Evolutionary conservation across 2,113 vertebrate genomes (phyloP), one percentile per base, ranked within the genome.

Genomic region (Albula goreensis): DNA sequence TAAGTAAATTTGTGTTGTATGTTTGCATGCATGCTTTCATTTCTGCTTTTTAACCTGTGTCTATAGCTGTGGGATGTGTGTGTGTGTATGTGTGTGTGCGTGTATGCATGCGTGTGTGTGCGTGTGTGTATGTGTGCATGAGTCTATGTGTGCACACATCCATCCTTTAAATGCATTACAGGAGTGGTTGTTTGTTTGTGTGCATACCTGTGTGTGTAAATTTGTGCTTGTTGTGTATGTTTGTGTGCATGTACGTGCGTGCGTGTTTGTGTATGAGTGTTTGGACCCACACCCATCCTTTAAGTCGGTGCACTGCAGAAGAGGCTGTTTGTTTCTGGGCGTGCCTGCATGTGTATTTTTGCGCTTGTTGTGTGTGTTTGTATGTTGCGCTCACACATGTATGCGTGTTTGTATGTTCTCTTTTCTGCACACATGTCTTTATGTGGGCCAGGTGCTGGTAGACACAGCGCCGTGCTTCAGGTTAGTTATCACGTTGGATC

Each of bases 401-500:
- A 22, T 49, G 48, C 25, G 60, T 17, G n/a, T 25, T 22, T 78
- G 52, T 79, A 31, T 48, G n/a, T 7, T 9, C 15, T 22, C 15
- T 56, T 56, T 6, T 57, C 12, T 22, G 12, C 17, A 74, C 5
- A 22, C 66, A 74, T 82, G 80, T 57, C 22, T 56, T 52, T 56
- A 48, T 12, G 15, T n/a, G 50, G n/a, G 10, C n/a, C 51, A 25
- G 51, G 52, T 57, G 51, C 50, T 25, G 51, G 51, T 12, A n/a
- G 80, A 12, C n/a, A n/a, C 78, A 79, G 53, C 60, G 17, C 60
- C 7, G 60, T 82, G 52, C 6, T n/a, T 82, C 22, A 31, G 81
- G 51, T 53, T 52, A 50, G 49, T 82, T 82, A 52, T 82, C 80
- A 56, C 25, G 50, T 19, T 22, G 80, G 80, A 82, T 56, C 81